Evolutionary conservation across 2,888 invertebrate species (phyloP).

Genomic region (Drosophila kokeensis): DNA sequence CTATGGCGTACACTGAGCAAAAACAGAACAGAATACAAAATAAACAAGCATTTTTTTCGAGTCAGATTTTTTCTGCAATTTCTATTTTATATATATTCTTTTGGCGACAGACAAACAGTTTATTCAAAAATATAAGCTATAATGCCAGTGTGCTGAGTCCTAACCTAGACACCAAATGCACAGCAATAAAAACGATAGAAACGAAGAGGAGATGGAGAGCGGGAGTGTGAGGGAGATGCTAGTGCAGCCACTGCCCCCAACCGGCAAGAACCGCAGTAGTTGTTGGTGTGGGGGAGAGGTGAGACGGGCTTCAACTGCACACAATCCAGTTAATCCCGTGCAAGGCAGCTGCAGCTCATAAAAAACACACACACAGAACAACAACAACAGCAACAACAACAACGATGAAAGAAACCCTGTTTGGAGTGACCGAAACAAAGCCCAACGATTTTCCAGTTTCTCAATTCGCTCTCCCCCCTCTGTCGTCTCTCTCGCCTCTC

Average conservation of each 20-base stretch:
- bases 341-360: constrained; percentile 67
- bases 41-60: no score
- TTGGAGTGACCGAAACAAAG: constrained; percentile 49
- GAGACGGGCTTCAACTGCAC: constrained; percentile 15
- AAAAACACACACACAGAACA: constrained; percentile 15
- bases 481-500: background rate
- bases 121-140: no score
- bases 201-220: background rate
- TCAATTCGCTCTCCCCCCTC: constrained; percentile 5
- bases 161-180: constrained; percentile 56
- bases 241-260: background rate
- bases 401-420: constrained; percentile 63
- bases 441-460: constrained; percentile 29
- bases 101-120: no score
- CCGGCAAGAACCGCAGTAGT: background rate
- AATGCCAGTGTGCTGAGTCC: constrained; percentile 39
- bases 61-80: no score
- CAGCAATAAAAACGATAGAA: constrained; percentile 16
- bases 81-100: no score
- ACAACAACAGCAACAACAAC: constrained; percentile 21
- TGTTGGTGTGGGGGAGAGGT: background rate
- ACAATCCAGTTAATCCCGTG: constrained; percentile 70
- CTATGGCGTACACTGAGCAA: background rate
- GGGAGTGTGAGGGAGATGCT: background rate
- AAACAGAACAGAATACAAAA: background rate